Conservation (phyloP, 2,113 vertebrate species). For the Cottus gobio region DNA sequence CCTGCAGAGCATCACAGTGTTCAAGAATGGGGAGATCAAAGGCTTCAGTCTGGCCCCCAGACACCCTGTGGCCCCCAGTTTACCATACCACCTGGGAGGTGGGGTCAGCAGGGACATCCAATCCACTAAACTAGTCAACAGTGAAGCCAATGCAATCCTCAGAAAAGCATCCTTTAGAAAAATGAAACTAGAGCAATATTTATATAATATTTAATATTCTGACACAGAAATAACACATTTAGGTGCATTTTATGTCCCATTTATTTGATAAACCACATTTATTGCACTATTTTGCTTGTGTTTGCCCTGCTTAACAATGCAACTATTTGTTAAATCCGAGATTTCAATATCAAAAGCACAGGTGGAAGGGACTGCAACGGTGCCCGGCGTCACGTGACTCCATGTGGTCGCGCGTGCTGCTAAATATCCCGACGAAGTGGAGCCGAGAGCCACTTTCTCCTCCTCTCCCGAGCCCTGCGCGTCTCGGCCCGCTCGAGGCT, state of each 20-base stretch:
- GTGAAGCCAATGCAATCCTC: background rate
- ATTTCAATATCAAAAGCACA: background rate
- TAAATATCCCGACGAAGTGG: background rate
- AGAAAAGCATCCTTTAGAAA: background rate
- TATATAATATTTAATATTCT: too few species aligned
- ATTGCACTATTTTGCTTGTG: background rate
- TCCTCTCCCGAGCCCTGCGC: slow-evolving; percentile 1
- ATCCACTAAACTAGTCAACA: background rate
- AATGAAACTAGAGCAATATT: background rate
- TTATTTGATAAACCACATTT: background rate
- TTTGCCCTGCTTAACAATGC: background rate
- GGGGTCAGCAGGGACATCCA: slow-evolving; percentile 1
- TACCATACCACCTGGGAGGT: slow-evolving; percentile 57
- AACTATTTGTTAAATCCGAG: background rate
- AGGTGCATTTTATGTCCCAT: too few species aligned
- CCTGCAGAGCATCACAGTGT: slow-evolving; percentile 35
- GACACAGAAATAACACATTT: background rate
- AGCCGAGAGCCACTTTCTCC: background rate
- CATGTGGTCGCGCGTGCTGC: background rate
- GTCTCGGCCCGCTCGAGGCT: background rate
- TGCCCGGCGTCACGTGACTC: background rate
- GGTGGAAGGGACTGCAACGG: background rate
- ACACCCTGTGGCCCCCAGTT: slow-evolving; percentile 16
- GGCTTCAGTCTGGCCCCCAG: slow-evolving; percentile 21
- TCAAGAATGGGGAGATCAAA: slow-evolving; percentile 50